A percentile compares a stretch with the other conserved stretches of the same genome.
Evolutionary conservation across 2,888 invertebrate species (phyloP).

Genomic region (Parnassius apollo): DNA sequence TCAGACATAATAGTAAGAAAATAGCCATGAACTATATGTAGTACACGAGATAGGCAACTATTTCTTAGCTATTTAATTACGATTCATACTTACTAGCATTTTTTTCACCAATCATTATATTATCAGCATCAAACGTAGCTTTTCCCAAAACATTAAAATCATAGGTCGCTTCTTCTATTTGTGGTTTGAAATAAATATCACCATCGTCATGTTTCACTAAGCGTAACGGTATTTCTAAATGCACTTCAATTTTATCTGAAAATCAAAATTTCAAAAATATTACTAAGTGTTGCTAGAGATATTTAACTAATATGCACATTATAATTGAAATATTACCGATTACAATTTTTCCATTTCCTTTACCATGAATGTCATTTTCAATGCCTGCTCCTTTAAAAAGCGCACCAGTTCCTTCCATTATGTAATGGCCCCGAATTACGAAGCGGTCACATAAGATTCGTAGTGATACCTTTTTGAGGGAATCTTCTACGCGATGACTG

Average conservation of each 20-base stretch:
- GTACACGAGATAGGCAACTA: too few relatives aligned
- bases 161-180: constrained; percentile 3
- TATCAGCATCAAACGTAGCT: constrained; percentile 30
- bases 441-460: constrained; percentile 9
- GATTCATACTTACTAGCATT: constrained; percentile 31
- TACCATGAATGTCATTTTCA: neutral
- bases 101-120: constrained; percentile 28
- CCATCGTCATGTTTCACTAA: constrained; percentile 4
- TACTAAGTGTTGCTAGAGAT: too few relatives aligned
- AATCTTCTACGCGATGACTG: too few relatives aligned
- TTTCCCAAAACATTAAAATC: constrained; percentile 31
- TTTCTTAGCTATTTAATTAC: neutral
- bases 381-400: constrained; percentile 1
- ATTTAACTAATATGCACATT: too few relatives aligned
- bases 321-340: constrained; percentile 6
- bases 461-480: neutral
- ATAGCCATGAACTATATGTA: too few relatives aligned
- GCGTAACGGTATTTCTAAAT: constrained; percentile 6
- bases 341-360: constrained; percentile 16
- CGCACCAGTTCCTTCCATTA: constrained; percentile 2
- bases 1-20: too few relatives aligned
- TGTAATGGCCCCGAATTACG: constrained; percentile 4
- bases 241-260: constrained; percentile 17
- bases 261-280: neutral
- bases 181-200: constrained; percentile 8